Evolutionary conservation across 2,888 invertebrate species (phyloP).

Genomic region (Disparrhopalites patrizii): DNA sequence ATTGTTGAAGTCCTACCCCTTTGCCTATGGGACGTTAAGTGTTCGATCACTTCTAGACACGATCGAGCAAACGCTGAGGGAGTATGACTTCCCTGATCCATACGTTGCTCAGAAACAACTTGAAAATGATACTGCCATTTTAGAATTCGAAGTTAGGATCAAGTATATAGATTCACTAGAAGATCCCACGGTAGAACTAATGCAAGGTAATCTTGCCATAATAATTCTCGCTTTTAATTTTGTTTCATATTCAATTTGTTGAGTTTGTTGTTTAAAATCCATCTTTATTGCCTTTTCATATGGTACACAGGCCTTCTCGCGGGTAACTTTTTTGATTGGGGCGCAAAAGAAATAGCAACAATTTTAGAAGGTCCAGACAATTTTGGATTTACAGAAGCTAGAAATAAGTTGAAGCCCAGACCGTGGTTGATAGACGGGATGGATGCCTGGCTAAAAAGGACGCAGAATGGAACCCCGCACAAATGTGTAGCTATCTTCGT

Average conservation of each 20-base stretch:
- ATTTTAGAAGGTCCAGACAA: conserved; percentile 68
- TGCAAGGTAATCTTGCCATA: conserved; percentile 50
- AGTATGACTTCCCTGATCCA: conserved; percentile 88
- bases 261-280: background rate
- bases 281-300: too few species aligned
- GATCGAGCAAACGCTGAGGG: conserved; percentile 83
- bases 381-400: conserved; percentile 79
- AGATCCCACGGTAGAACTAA: conserved; percentile 54
- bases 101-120: conserved; percentile 70
- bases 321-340: conserved; percentile 98
- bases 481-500: conserved; percentile 89
- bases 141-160: conserved; percentile 64
- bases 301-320: conserved; percentile 61
- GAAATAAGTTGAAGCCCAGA: conserved; percentile 73
- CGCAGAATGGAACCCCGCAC: conserved; percentile 62
- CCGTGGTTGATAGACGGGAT: conserved; percentile 90
- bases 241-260: background rate
- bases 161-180: conserved; percentile 60
- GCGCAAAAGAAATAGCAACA: conserved; percentile 81
- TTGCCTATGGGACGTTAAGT: conserved; percentile 66
- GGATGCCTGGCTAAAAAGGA: conserved; percentile 72
- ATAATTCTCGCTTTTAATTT: background rate
- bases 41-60: conserved; percentile 78
- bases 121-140: conserved; percentile 79
- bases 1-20: conserved; percentile 70